These are phyloP conservation scores for Calephelis nemesis DNA, from an alignment of 1,140 invertebrate genomes.

Conservation along the genomic window DNA sequence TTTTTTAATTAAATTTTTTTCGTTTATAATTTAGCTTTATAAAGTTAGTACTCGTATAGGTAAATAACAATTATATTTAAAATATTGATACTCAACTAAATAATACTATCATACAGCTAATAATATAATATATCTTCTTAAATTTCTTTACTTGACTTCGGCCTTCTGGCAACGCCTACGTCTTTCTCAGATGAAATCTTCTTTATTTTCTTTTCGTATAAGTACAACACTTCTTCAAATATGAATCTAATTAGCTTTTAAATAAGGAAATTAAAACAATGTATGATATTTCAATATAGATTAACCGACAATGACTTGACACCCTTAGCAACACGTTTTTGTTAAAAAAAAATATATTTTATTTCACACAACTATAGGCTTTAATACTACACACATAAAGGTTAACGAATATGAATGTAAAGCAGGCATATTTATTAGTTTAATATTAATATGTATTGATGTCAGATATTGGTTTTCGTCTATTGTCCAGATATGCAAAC, in stretches of 20 bases:
- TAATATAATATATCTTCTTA: no score
- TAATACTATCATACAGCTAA: no score
- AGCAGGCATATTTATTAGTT: conserved; percentile 23
- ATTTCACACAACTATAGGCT: conserved; percentile 24
- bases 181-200: no score
- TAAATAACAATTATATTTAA: no score
- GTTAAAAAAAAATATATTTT: background rate
- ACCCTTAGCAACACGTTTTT: conserved; percentile 34
- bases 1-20: no score
- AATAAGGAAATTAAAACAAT: conserved; percentile 55
- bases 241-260: conserved; percentile 36
- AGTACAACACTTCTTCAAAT: no score
- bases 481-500: conserved; percentile 68
- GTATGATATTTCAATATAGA: conserved; percentile 74
- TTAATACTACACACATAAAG: conserved; percentile 28
- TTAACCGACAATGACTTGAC: conserved; percentile 74
- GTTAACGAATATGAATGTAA: conserved; percentile 1
- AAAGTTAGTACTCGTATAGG: no score
- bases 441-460: conserved; percentile 73
- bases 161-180: no score
- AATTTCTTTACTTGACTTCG: no score
- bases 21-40: no score
- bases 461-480: conserved; percentile 63
- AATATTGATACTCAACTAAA: no score
- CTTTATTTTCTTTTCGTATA: no score